Evolutionary conservation across 2,888 invertebrate species (phyloP).

Genomic region (Erebia ligea): DNA sequence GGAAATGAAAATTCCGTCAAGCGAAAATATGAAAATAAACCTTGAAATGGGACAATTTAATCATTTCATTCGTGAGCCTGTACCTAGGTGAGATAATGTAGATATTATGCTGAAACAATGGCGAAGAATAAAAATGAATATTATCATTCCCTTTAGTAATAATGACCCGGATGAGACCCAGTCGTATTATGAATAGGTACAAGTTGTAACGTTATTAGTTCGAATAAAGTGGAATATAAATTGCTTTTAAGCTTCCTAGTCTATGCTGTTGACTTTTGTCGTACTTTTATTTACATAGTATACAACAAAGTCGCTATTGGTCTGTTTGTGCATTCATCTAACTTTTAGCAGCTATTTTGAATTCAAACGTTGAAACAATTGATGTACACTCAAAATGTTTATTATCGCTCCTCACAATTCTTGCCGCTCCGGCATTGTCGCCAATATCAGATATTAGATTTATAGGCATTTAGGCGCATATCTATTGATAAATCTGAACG

Average conservation of each 20-base stretch:
- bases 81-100: constrained; percentile 61
- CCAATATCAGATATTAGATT: neutral
- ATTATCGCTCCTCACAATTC: neutral
- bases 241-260: neutral
- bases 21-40: constrained; percentile 42
- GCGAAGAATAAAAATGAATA: constrained; percentile 71
- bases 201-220: constrained; percentile 12
- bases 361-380: neutral
- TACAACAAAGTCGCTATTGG: no score
- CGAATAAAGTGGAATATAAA: neutral
- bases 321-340: no score
- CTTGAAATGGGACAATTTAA: constrained; percentile 67
- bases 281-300: neutral
- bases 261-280: neutral
- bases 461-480: neutral
- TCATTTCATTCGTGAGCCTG: constrained; percentile 70
- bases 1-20: constrained; percentile 37
- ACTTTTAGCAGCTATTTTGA: neutral
- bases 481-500: constrained; percentile 5
- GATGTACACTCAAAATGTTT: neutral
- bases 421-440: no score
- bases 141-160: constrained; percentile 54
- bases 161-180: constrained; percentile 48
- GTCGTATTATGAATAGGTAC: constrained; percentile 13
- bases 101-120: constrained; percentile 72